Conservation (phyloP, 2,113 vertebrate genomes). For the Cyanocitta stelleri region DNA sequence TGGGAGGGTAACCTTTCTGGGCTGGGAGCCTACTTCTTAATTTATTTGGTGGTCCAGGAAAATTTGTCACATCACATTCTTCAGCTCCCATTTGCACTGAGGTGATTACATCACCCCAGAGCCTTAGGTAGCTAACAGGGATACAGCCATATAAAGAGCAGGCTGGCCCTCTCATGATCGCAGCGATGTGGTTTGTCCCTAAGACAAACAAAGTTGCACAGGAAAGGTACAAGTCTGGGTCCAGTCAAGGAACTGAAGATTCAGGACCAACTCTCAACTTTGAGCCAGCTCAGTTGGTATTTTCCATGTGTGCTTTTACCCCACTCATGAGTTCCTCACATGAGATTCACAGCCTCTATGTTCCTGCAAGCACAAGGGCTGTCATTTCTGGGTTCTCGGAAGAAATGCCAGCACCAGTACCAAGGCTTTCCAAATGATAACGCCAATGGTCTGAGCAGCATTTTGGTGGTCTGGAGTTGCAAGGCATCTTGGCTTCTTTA, state of each 20-base stretch:
- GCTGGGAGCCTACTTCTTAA: conserved; percentile 23
- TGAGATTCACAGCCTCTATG: not conserved
- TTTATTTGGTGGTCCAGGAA: conserved; percentile 39
- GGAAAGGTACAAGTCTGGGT: not conserved
- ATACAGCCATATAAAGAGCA: not conserved
- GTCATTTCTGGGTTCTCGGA: not conserved
- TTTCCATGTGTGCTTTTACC: not conserved
- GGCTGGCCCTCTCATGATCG: not conserved
- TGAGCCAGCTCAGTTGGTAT: not conserved
- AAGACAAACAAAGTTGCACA: not conserved
- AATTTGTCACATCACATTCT: conserved; percentile 22
- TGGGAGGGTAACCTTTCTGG: conserved; percentile 30
- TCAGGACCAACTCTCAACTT: not conserved
- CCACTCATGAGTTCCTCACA: not conserved
- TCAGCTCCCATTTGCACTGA: conserved; percentile 24
- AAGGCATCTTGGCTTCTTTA: not conserved
- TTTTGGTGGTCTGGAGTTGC: not conserved
- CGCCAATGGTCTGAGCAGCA: not conserved
- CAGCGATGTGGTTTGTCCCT: not conserved
- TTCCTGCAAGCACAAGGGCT: not conserved
- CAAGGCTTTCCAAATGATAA: not conserved
- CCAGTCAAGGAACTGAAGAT: not conserved
- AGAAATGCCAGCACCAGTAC: not conserved
- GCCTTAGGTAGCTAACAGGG: not conserved
- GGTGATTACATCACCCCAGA: not conserved